Base-by-base conservation (phyloP, 2,113 vertebrate species). In the Buteo buteo region DNA sequence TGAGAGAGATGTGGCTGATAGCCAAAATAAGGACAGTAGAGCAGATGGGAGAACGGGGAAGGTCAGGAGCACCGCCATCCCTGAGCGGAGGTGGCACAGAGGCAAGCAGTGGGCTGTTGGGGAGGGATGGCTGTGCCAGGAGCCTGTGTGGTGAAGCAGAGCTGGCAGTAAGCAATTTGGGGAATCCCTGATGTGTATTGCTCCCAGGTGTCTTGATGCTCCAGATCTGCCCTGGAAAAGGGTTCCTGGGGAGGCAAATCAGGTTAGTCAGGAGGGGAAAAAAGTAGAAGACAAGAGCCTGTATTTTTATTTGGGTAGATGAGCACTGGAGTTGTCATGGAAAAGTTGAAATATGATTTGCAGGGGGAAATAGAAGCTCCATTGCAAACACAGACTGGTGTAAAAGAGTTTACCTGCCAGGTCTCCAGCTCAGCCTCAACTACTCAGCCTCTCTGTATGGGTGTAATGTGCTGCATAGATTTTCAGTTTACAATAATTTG, bases 221-320 rank as follows among this genome's bases (percentile, higher is more conserved):
- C 29, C 29, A 20, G 36, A 64, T 90, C 28, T 66, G 45, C 26
- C 24, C 14, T 88, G 72, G 42, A 81, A 78, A n/a, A 55, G 1
- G 5, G 7, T 32, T 78, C 16, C 25, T 1, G 2, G 61, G 64
- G n/a, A 34, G 16, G 14, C 13, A 88, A 71, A 74, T 21, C 0
- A 0, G 36, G 17, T 54, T 73, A 9, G 10, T 72, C 7, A 8
- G 16, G 29, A 69, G 22, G 19, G 1, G 5, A 3, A 4, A 4
- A 29, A 44, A n/a, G 19, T 18, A 59, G 32, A 40, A 59, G 25
- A 44, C 5, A 4, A 49, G 38, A 86, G 12, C 8, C 22, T 82
- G 0, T 77, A 7, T 66, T 86, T 78, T 49, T 36, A 8, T 72
- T 88, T 57, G 69, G 13, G 24, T 86, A 67, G 34, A 17, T 25